Base-by-base conservation (phyloP, 2,888 invertebrate genomes). In the Epistrophella euchroma region DNA sequence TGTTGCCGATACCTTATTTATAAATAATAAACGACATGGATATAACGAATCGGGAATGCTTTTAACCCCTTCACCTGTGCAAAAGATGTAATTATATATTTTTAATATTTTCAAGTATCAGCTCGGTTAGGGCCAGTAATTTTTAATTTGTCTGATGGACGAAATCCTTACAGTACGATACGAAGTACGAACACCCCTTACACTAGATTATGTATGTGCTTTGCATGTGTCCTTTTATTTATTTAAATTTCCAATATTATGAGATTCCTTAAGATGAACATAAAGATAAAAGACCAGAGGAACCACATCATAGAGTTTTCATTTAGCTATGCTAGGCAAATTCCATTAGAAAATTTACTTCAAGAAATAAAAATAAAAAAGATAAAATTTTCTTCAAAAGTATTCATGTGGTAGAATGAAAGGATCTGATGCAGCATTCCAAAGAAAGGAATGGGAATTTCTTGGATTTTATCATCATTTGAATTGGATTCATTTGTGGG, bases 281-380 rank as follows among this genome's bases (percentile, higher is more conserved):
- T 43, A 25, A 40, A 25, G 62, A 62, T 62, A 62, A 62, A 66
- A 66, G 19, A 17, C 45, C 32, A 47, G 13, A 47, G 7, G 43
- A 66, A 79, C 84, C 84, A 80, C 80, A 84, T 84, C 84, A 84
- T 56, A 84, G 45, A 71, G 68, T 52, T 43, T 62, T 22, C 40
- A 73, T 78, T 70, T 22, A 25, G 45, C 47, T 68, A 32, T 73
- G 52, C 22, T 40, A 58, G 50, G 64, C n/a, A 71, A 75, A 74
- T 79, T 79, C 71, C 64, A 74, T 71, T 45, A 32, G 56, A 43
- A 32, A 64, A 66, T 75, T 50, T 76, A 25, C 66, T 82, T 45
- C 9, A 50, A 45, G 22, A 32, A 74, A 73, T 68, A 50, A 22
- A 62, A 56, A 56, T 43, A 28, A 70, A 47, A 17, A 56, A 58